phyloP scores from a whole-genome alignment of 2,113 vertebrate species.

The Hypocryptadius cinnamomeus region DNA sequence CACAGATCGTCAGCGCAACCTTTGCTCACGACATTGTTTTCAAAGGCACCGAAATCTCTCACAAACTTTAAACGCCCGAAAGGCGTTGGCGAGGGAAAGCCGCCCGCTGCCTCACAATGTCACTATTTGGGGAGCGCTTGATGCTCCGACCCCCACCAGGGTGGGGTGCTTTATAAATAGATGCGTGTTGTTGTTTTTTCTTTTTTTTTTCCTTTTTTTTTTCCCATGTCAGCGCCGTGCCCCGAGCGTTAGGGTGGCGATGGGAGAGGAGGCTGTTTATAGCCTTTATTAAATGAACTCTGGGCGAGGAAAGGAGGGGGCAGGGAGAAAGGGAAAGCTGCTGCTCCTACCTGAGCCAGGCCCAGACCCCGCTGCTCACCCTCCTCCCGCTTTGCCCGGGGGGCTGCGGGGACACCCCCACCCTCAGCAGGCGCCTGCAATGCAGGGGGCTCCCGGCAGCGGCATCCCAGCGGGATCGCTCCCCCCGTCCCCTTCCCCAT shows the following conservation, averaged over 20 bases:
- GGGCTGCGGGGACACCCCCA: not conserved
- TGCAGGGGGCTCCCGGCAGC: not conserved
- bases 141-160: slow-evolving; percentile 33
- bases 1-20: not conserved
- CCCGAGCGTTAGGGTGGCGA: slow-evolving; percentile 12
- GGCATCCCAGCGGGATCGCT: not conserved
- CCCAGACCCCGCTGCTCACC: not conserved
- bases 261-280: slow-evolving; percentile 34
- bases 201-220: not conserved
- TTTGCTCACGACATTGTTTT: not conserved
- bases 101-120: not conserved
- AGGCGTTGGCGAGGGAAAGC: not conserved
- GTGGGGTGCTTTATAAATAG: slow-evolving; percentile 57
- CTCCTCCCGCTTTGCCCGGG: not conserved
- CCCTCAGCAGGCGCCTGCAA: not conserved
- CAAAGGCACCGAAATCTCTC: not conserved
- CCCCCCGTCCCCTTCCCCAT: not conserved
- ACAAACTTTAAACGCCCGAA: not conserved
- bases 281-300: slow-evolving; percentile 54
- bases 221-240: not conserved
- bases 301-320: not conserved
- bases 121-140: not conserved
- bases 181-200: not conserved
- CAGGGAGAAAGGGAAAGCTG: not conserved
- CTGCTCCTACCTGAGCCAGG: not conserved